Conservation (phyloP, 2,113 vertebrate genomes). For the Odontophorus gujanensis region DNA sequence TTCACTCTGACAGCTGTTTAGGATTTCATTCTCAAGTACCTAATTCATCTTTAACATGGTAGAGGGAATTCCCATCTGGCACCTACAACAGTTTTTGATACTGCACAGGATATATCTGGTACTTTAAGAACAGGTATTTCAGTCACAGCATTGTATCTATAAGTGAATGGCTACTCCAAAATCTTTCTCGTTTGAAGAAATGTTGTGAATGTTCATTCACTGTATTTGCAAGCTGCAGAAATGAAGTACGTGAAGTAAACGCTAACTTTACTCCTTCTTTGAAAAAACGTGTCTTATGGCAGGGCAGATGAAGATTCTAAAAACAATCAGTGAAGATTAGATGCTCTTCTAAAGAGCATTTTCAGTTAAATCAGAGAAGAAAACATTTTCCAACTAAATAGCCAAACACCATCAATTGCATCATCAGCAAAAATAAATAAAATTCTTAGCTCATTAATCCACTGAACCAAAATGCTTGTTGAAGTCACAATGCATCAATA, state of each 20-base stretch:
- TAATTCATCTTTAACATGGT: not conserved
- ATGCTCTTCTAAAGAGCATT: not conserved
- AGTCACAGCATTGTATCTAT: not conserved
- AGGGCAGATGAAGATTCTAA: accelerated
- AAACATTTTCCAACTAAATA: not conserved
- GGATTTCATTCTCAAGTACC: not conserved
- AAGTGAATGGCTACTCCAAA: not conserved
- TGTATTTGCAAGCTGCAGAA: not conserved
- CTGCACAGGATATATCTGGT: not conserved
- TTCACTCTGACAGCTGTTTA: conserved; percentile 19
- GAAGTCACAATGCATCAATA: not conserved
- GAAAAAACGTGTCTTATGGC: not conserved
- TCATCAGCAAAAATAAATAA: not conserved
- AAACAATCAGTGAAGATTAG: not conserved
- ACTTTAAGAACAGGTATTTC: not conserved
- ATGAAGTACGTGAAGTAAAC: not conserved
- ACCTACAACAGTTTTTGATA: not conserved
- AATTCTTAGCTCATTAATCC: not conserved
- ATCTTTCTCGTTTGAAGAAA: not conserved
- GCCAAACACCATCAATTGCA: not conserved
- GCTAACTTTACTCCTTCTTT: not conserved
- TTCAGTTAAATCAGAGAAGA: not conserved
- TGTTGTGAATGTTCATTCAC: not conserved
- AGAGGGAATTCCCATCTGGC: conserved; percentile 21
- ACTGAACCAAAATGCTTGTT: not conserved